These are phyloP conservation scores for Cheilinus undulatus DNA, from an alignment of 2,113 vertebrate species.

Conservation along the genomic window DNA sequence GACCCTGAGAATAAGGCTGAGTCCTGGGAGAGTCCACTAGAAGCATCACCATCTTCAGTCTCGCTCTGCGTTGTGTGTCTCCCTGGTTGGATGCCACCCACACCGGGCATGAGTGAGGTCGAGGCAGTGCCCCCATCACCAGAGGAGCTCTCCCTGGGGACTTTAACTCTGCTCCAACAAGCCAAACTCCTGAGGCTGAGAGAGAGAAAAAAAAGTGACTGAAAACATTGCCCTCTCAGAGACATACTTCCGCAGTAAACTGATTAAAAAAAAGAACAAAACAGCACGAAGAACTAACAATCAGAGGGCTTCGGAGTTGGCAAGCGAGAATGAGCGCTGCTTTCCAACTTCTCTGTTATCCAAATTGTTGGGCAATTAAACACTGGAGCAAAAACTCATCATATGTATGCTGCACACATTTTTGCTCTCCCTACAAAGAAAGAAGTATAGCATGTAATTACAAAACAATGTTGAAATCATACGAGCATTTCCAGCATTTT, in stretches of 20 bases:
- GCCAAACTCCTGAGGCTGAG: slow-evolving; percentile 81
- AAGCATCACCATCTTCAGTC: slow-evolving; percentile 78
- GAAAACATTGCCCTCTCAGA: slow-evolving; percentile 73
- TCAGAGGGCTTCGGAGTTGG: slow-evolving; percentile 68
- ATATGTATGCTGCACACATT: slow-evolving; percentile 40
- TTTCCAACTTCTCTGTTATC: slow-evolving; percentile 73
- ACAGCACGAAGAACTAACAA: slow-evolving; percentile 67
- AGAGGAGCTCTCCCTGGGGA: slow-evolving; percentile 71
- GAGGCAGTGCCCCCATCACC: slow-evolving; percentile 77
- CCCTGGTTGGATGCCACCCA: slow-evolving; percentile 82
- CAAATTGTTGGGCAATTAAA: slow-evolving; percentile 77
- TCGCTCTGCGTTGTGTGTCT: slow-evolving; percentile 73
- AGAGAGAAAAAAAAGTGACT: slow-evolving; percentile 71
- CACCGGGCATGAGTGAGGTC: slow-evolving; percentile 81
- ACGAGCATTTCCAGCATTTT: neutral
- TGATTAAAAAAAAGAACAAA: slow-evolving; percentile 74
- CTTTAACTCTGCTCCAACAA: slow-evolving; percentile 72
- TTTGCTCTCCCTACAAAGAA: slow-evolving; percentile 2
- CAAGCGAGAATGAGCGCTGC: slow-evolving; percentile 57
- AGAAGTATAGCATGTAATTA: slow-evolving; percentile 10
- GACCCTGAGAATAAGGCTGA: slow-evolving; percentile 85
- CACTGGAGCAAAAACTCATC: slow-evolving; percentile 44
- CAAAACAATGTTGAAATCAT: neutral
- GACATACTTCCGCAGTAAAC: slow-evolving; percentile 66
- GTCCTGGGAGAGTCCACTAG: slow-evolving; percentile 80